Percentiles rank a stretch among this genome's conserved stretches.
phyloP scores from a whole-genome alignment of 2,888 invertebrate genomes.

The Melolontha melolontha region DNA sequence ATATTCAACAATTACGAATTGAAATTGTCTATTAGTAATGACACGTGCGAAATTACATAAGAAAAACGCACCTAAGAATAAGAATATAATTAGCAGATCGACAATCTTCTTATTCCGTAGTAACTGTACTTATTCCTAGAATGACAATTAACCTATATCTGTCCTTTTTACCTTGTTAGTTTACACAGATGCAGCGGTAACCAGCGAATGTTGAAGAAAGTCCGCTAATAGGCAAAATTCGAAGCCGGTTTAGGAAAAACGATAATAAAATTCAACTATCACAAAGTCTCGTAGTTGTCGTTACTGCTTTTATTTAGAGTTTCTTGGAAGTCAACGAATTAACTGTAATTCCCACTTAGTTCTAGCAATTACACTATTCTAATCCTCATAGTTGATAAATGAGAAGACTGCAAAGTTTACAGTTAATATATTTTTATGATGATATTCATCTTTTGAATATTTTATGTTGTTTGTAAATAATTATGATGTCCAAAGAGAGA shows the following conservation, averaged over 20 bases:
- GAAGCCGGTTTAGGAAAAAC: slow-evolving; percentile 33
- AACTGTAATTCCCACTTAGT: slow-evolving; percentile 24
- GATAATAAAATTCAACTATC: slow-evolving; percentile 34
- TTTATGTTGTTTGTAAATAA: too few species aligned
- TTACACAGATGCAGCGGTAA: slow-evolving; percentile 1
- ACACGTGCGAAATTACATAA: too few species aligned
- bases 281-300: slow-evolving; percentile 10
- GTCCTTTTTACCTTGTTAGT: slow-evolving; percentile 15
- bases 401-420: too few species aligned
- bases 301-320: slow-evolving; percentile 21
- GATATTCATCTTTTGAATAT: too few species aligned
- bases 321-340: slow-evolving; percentile 22
- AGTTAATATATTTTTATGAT: too few species aligned
- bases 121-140: slow-evolving; percentile 21
- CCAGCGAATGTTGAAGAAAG: slow-evolving; percentile 14
- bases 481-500: too few species aligned
- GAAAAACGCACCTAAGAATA: too few species aligned
- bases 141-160: slow-evolving; percentile 17
- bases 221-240: slow-evolving; percentile 36
- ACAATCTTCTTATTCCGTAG: not conserved
- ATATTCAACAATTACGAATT: too few species aligned
- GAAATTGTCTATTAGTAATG: too few species aligned
- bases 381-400: too few species aligned
- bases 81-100: too few species aligned
- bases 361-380: slow-evolving; percentile 14